Evolutionary conservation across 1,140 invertebrate genomes (phyloP).

Genomic region (Pogonognathellus flavescens): DNA sequence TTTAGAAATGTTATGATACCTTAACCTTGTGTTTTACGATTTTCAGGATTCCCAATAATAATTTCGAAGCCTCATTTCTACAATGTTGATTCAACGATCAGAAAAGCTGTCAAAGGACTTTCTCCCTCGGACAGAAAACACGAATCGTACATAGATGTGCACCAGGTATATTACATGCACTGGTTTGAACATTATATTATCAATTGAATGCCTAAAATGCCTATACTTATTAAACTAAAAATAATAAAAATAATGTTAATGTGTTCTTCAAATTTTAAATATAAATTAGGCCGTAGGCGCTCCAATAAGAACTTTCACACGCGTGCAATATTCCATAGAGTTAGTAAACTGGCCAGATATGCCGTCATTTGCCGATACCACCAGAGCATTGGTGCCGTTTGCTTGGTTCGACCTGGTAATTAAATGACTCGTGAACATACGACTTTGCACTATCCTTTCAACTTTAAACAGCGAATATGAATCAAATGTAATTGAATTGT

Average conservation of each 20-base stretch:
- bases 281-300: neutral
- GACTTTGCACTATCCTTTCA: neutral
- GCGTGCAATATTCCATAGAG: constrained; percentile 1
- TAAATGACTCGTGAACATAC: neutral
- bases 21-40: neutral
- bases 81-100: neutral
- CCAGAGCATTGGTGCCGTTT: neutral
- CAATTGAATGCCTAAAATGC: too few species aligned
- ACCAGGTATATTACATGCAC: neutral
- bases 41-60: constrained; percentile 27
- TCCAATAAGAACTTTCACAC: neutral
- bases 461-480: too few species aligned
- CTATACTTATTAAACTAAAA: too few species aligned
- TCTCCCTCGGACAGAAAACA: constrained; percentile 20
- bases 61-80: constrained; percentile 56
- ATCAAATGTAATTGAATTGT: neutral
- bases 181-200: neutral
- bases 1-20: constrained; percentile 7
- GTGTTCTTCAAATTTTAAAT: too few species aligned
- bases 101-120: constrained; percentile 19
- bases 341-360: constrained; percentile 11
- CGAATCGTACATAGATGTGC: constrained; percentile 33
- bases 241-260: too few species aligned
- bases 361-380: constrained; percentile 2
- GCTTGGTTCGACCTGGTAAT: constrained; percentile 17